Evolutionary conservation across 1,140 invertebrate species (phyloP), one percentile per base, ranked within the genome.

Genomic region (Caenorhabditis inopinata): DNA sequence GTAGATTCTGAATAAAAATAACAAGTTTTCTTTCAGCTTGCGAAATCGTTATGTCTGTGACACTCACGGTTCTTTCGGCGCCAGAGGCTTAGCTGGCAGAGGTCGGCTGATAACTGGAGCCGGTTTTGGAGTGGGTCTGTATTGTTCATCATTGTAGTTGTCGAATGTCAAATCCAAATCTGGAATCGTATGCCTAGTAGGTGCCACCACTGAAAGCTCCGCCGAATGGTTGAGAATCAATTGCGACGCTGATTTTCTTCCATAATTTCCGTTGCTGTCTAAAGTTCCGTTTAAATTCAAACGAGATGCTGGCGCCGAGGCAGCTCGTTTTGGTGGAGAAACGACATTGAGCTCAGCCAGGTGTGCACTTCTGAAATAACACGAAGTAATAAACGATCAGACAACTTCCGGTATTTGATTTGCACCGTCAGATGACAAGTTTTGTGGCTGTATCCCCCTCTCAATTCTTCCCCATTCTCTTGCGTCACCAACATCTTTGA

Each of bases 1-100:
- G 77, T 83, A 78, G 77, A 83, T 82, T 75, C 82, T 83, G 58
- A 68, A 68, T 38, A 21, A 6, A 14, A 1, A 68, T 38, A 68
- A n/a, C 58, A 68, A 68, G 58, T 68, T 68, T 68, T 68, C 38
- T 38, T 21, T n/a, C n/a, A n/a, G n/a, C n/a, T n/a, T n/a, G n/a
- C n/a, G n/a, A n/a, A n/a, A n/a, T n/a, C n/a, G n/a, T n/a, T 21
- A 11, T 38, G 1, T 68, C 4, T 38, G 1, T 16, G n/a, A 38
- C 6, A 68, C 58, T 68, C 38, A 68, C 58, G 58, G 58, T 68
- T 68, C 58, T 21, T 68, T 68, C 23, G 58, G 58, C 58, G 58
- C 58, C n/a, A 38, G 58, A 12, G 79, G 58, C 46, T 42, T 58
- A 4, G 48, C 48, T 42, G 48, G 76, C 11, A 62, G 48, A 58